Conservation (phyloP, 2,888 invertebrate genomes). For the Macrosiphum euphorbiae region DNA sequence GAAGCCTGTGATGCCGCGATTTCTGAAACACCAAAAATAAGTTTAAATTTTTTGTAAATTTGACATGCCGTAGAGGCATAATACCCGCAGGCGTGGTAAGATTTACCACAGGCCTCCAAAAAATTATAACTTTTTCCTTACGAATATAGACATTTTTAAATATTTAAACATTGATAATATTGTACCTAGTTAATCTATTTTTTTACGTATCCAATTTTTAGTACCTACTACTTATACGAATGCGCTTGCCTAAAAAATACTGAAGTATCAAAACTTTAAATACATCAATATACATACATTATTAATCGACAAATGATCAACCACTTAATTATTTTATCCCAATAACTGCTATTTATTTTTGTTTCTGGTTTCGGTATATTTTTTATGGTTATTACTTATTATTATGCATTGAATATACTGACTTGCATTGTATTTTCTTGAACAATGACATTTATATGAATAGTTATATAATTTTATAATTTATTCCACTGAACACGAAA, state of each 20-base stretch:
- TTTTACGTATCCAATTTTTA: background rate
- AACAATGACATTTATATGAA: background rate
- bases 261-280: too few species aligned
- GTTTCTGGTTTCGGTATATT: too few species aligned
- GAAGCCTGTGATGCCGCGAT: constrained; percentile 62
- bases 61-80: background rate
- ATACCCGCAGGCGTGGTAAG: background rate
- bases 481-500: background rate
- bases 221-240: too few species aligned
- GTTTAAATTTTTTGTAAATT: background rate
- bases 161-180: too few species aligned
- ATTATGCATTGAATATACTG: background rate
- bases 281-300: too few species aligned
- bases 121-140: background rate
- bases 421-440: background rate
- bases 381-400: too few species aligned
- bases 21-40: constrained; percentile 37
- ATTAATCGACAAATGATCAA: too few species aligned
- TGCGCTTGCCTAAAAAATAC: too few species aligned
- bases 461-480: background rate
- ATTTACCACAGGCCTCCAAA: background rate
- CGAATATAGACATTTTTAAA: background rate
- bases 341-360: too few species aligned
- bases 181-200: background rate
- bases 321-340: too few species aligned